Conservation (phyloP, 2,888 invertebrate genomes). For the Leptinotarsa haldemani region DNA sequence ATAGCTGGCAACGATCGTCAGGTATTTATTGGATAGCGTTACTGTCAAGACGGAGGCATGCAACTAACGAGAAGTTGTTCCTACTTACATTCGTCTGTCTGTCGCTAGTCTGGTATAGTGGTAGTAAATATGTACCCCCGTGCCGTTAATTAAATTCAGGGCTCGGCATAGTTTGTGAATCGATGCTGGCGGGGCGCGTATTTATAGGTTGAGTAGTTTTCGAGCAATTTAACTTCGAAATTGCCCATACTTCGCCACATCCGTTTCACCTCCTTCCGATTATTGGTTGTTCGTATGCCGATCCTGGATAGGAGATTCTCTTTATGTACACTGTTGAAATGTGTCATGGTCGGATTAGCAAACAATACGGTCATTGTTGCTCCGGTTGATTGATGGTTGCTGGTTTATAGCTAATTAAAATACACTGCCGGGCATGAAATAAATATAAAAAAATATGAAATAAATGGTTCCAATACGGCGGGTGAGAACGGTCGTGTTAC, state of each 20-base stretch:
- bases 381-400: not conserved
- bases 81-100: conserved; percentile 22
- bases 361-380: conserved; percentile 5
- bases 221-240: conserved; percentile 56
- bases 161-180: conserved; percentile 32
- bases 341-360: not conserved
- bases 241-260: conserved; percentile 54
- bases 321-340: conserved; percentile 42
- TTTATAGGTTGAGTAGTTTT: conserved; percentile 53
- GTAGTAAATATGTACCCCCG: conserved; percentile 11
- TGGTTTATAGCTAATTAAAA: not conserved
- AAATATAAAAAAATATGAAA: no score
- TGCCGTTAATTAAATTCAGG: conserved; percentile 10
- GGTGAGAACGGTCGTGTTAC: no score
- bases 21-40: conserved; percentile 23
- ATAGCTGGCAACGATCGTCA: conserved; percentile 20
- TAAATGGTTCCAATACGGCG: no score
- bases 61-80: conserved; percentile 20
- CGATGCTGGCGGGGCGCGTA: conserved; percentile 35
- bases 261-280: conserved; percentile 48
- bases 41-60: conserved; percentile 23
- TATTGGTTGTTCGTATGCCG: conserved; percentile 60
- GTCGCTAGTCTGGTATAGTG: conserved; percentile 10
- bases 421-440: no score
- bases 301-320: conserved; percentile 56